Evolutionary conservation across 2,113 vertebrate genomes (phyloP).

Genomic region (Cephalopterus ornatus): DNA sequence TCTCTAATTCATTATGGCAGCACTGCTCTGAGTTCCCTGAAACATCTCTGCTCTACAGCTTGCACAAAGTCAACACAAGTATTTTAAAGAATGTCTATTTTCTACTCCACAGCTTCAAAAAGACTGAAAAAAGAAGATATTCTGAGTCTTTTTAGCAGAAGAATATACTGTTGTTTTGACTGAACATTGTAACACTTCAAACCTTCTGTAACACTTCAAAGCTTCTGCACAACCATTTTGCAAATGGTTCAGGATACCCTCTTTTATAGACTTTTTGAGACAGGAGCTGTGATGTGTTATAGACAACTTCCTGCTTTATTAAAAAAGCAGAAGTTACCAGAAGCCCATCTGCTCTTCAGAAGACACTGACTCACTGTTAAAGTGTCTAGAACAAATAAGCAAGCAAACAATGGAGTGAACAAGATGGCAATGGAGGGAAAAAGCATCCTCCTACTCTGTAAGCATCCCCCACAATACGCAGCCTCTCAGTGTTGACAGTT

Average conservation of each 20-base stretch:
- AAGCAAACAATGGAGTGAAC: not conserved
- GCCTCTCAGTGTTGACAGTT: not conserved
- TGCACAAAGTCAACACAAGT: not conserved
- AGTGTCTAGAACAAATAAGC: not conserved
- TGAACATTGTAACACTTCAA: not conserved
- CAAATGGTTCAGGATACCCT: not conserved
- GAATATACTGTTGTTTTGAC: slow-evolving; percentile 3
- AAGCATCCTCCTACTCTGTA: not conserved
- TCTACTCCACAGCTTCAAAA: not conserved
- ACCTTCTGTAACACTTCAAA: not conserved
- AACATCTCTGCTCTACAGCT: not conserved
- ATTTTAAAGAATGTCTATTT: slow-evolving; percentile 9
- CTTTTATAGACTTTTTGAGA: not conserved
- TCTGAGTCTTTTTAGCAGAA: not conserved
- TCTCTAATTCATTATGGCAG: not conserved
- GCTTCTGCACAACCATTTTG: not conserved
- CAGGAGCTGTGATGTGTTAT: not conserved
- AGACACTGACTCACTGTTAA: not conserved
- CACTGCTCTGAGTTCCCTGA: not conserved
- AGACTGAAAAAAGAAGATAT: not conserved
- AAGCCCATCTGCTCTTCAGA: not conserved
- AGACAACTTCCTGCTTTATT: not conserved
- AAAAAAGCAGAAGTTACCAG: not conserved
- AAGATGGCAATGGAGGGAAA: not conserved
- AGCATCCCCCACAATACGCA: not conserved